Base-by-base conservation (phyloP, 2,797 vertebrate genomes). In the Esox lucius region DNA sequence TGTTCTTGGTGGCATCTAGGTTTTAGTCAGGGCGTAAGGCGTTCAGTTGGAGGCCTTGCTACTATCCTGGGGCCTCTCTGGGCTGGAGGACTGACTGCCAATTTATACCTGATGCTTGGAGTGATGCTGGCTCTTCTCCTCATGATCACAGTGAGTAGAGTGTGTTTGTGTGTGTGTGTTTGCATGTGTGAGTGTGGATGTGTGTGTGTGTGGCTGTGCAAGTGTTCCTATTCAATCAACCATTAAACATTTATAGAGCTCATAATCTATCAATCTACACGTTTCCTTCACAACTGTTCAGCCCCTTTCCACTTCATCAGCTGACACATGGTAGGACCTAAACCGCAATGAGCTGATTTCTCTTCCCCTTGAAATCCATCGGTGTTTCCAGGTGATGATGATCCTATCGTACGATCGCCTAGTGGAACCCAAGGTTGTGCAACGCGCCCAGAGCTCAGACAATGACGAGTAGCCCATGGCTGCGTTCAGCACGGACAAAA, bases 51-150 rank as follows among this genome's bases (percentile, higher is more conserved):
- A 15, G 95, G 95, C 33, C 71, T 96, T 53, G 95, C 95, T 72
- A 96, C 94, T 78, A 95, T 96, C 87, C 82, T 95, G 74, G 95
- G 95, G 9, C 95, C 95, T 1, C 76, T 96, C 81, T 96, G 95
- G 95, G 95, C 95, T 1, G 94, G 94, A 66, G 94, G 95, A 67
- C 75, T 96, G 85, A 95, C 90, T 42, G 85, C 82, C 67, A 92
- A 95, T 76, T 83, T 96, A 79, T 94, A 95, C 80, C 75, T 95
- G 70, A 95, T 96, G 94, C 78, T 96, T 71, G 95, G 94, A 49
- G 91, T 95, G 88, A 96, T 96, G 94, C 91, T 95, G 84, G 91
- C 87, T 26, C 92, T 96, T 2, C 93, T 96, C 71, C 28, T 88
- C 5, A 82, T 96, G 78, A 33, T 70, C 68, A 53, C 26, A 19